These are phyloP conservation scores for Petrocephalus microphthalmus DNA, from an alignment of 2,113 vertebrate genomes.

Conservation along the genomic window DNA sequence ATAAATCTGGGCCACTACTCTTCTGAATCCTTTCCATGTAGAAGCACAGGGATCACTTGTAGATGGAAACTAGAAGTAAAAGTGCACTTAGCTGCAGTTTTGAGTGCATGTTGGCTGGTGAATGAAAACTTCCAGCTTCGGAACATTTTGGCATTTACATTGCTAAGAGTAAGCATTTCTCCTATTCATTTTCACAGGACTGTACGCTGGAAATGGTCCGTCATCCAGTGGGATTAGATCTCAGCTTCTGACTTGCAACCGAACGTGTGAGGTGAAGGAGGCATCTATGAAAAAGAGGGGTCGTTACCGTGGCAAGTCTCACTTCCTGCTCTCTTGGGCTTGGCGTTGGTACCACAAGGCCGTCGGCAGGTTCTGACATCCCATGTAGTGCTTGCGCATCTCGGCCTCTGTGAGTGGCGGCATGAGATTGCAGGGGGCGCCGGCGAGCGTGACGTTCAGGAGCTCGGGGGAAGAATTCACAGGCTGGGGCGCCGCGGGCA, in stretches of 20 bases:
- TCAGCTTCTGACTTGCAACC: not conserved
- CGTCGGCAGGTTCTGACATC: conserved; percentile 74
- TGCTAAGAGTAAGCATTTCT: not conserved
- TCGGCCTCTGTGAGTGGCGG: conserved; percentile 66
- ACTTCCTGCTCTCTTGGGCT: conserved; percentile 35
- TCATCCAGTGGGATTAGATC: not conserved
- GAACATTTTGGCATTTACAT: conserved; percentile 16
- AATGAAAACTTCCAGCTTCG: conserved; percentile 1
- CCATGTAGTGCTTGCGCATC: conserved; percentile 63
- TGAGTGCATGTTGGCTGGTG: not conserved
- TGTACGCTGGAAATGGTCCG: not conserved
- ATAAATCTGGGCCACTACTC: not conserved
- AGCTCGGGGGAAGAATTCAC: conserved; percentile 47
- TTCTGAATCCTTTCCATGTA: not conserved
- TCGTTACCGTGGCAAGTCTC: conserved; percentile 18
- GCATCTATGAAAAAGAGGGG: conserved; percentile 29
- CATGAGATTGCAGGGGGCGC: conserved; percentile 65
- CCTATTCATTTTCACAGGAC: not conserved
- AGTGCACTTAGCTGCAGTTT: not conserved
- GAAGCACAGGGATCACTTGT: not conserved
- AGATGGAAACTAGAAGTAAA: not conserved
- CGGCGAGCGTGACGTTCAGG: conserved; percentile 63
- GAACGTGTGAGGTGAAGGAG: conserved; percentile 27
- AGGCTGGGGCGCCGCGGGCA: conserved; percentile 37
- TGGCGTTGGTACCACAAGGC: conserved; percentile 65